A percentile compares a stretch with the other conserved stretches of the same genome.
phyloP scores from a whole-genome alignment of 1,140 invertebrate species.

The Eubasilissa regina region DNA sequence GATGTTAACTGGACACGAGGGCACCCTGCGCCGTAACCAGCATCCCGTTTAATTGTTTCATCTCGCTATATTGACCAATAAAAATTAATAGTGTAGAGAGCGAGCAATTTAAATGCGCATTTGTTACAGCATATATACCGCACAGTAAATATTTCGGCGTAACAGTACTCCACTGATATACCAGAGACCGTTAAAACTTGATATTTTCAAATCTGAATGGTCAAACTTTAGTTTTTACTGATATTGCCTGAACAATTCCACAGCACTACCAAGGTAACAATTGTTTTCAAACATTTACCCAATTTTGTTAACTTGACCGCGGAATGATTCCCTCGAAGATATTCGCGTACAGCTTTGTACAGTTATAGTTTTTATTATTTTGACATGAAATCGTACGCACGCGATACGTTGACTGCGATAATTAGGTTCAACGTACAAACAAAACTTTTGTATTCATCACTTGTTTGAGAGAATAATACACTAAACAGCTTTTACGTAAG shows the following conservation, averaged over 20 bases:
- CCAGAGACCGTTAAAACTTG: conserved; percentile 8
- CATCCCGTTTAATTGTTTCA: conserved; percentile 33
- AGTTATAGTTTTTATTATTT: conserved; percentile 32
- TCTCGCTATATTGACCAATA: conserved; percentile 38
- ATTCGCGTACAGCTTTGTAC: not conserved
- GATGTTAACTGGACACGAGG: not conserved
- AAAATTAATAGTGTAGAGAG: conserved; percentile 42
- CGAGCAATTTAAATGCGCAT: conserved; percentile 40
- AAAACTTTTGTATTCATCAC: not conserved
- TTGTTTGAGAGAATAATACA: no score
- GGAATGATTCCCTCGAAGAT: conserved; percentile 7
- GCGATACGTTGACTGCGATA: not conserved
- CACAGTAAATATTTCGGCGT: not conserved
- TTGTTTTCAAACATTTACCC: not conserved
- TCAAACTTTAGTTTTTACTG: conserved; percentile 27
- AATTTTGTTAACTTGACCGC: conserved; percentile 5
- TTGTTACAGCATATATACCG: conserved; percentile 20
- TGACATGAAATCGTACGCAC: conserved; percentile 6
- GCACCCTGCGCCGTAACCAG: not conserved
- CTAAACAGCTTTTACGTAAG: no score
- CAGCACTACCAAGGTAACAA: not conserved
- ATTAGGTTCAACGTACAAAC: not conserved
- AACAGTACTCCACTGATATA: not conserved
- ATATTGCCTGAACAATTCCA: conserved; percentile 14
- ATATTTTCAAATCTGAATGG: conserved; percentile 34